These are phyloP conservation scores for Hafferia zeledoni DNA, from an alignment of 2,797 vertebrate genomes.

Conservation along the genomic window DNA sequence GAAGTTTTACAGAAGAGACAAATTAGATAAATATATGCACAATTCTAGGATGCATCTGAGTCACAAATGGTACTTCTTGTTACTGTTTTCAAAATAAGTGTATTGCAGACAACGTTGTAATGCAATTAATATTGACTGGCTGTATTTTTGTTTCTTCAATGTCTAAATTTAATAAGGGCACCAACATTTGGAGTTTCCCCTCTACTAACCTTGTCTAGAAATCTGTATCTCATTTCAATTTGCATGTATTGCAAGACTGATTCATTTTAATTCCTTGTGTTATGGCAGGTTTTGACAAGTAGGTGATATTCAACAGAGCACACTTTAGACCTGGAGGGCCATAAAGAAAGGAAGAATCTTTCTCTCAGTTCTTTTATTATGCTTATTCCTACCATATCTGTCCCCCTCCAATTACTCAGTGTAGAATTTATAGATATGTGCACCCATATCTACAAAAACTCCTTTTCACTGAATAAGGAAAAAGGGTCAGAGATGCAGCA, in stretches of 20 bases:
- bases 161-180: conserved; percentile 4
- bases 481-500: conserved; percentile 4
- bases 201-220: not conserved
- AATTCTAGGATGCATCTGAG: not conserved
- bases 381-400: conserved; percentile 16
- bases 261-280: conserved; percentile 43
- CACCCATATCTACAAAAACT: conserved; percentile 1
- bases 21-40: conserved; percentile 4
- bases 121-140: not conserved
- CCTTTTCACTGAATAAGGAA: not conserved
- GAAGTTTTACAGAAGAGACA: not conserved
- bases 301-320: conserved; percentile 32
- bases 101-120: not conserved
- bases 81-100: conserved; percentile 1
- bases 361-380: conserved; percentile 27
- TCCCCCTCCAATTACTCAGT: not conserved
- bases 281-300: conserved; percentile 24
- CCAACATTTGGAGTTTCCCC: not conserved
- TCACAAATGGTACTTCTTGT: not conserved
- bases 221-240: conserved; percentile 9
- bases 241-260: conserved; percentile 4
- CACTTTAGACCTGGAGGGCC: conserved; percentile 9
- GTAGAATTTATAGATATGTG: not conserved
- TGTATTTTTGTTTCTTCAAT: not conserved
- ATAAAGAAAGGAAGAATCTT: not conserved